A percentile compares a stretch with the other conserved stretches of the same genome.
Evolutionary conservation across 2,113 vertebrate species (phyloP).

Genomic region (Tretioscincus oriximinensis): DNA sequence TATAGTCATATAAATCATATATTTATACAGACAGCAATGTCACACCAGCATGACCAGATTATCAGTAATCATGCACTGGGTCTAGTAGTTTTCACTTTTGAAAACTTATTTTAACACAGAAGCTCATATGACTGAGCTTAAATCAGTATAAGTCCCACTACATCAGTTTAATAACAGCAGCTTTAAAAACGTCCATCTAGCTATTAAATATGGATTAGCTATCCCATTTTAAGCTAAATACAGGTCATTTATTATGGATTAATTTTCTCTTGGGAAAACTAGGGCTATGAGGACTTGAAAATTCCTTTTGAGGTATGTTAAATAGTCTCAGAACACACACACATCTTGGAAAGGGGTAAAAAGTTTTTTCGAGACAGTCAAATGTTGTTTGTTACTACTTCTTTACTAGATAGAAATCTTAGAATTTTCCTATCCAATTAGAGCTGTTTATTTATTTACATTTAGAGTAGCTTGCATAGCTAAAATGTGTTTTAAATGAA

Average conservation of each 20-base stretch:
- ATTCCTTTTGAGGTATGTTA: neutral
- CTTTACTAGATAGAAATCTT: neutral
- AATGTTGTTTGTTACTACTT: neutral
- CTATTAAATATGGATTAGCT: constrained; percentile 9
- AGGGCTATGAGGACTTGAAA: neutral
- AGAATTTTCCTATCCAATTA: neutral
- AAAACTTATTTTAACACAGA: neutral
- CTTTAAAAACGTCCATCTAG: constrained; percentile 8
- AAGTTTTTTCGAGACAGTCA: neutral
- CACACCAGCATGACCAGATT: neutral
- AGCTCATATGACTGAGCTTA: constrained; percentile 4
- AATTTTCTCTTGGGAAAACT: neutral
- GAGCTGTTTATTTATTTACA: no score
- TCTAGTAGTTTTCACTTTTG: neutral
- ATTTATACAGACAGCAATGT: neutral
- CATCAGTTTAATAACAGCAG: neutral
- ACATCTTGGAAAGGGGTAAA: no score
- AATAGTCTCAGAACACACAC: neutral
- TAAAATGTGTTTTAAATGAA: no score
- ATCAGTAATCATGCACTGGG: neutral
- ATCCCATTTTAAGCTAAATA: neutral
- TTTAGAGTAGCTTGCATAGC: no score
- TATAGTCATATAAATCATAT: no score
- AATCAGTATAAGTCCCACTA: neutral
- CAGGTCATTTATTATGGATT: neutral